Evolutionary conservation across 2,888 invertebrate genomes (phyloP).

Genomic region (Frankliniella fusca): DNA sequence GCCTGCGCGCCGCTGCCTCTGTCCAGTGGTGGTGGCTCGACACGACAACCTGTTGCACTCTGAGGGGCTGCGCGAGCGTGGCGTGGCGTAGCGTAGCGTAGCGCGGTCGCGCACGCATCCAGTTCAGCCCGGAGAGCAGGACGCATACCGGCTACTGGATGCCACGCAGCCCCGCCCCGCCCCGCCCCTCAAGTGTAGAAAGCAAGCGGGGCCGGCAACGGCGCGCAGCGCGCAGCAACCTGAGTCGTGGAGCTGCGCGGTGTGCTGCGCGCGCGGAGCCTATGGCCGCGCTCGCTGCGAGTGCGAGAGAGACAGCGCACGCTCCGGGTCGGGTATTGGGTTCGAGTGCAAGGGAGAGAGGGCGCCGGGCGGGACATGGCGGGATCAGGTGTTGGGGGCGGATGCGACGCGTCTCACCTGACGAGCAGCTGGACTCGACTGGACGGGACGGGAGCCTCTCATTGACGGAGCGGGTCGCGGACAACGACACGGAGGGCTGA

Average conservation of each 20-base stretch:
- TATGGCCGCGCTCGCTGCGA: not conserved
- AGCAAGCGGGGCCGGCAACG: not conserved
- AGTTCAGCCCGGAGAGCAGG: too few relatives aligned
- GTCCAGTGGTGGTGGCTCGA: not conserved
- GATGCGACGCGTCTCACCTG: too few relatives aligned
- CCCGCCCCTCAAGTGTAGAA: not conserved
- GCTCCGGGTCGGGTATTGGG: not conserved
- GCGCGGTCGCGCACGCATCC: not conserved
- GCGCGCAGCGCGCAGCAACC: not conserved
- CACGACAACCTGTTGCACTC: too few relatives aligned
- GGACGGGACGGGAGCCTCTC: too few relatives aligned
- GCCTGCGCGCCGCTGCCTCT: not conserved
- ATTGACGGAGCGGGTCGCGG: too few relatives aligned
- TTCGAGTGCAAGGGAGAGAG: not conserved
- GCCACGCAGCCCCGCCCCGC: not conserved
- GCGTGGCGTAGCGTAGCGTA: not conserved
- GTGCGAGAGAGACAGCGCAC: not conserved
- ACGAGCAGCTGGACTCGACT: too few relatives aligned
- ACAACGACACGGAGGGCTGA: too few relatives aligned
- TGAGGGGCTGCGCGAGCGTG: not conserved
- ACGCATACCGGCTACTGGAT: not conserved
- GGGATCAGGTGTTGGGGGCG: too few relatives aligned
- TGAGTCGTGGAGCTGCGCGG: not conserved
- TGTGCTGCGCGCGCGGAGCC: not conserved
- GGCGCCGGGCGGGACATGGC: not conserved